Evolutionary conservation across 2,888 invertebrate genomes (phyloP).

Genomic region (Athalia circularis): DNA sequence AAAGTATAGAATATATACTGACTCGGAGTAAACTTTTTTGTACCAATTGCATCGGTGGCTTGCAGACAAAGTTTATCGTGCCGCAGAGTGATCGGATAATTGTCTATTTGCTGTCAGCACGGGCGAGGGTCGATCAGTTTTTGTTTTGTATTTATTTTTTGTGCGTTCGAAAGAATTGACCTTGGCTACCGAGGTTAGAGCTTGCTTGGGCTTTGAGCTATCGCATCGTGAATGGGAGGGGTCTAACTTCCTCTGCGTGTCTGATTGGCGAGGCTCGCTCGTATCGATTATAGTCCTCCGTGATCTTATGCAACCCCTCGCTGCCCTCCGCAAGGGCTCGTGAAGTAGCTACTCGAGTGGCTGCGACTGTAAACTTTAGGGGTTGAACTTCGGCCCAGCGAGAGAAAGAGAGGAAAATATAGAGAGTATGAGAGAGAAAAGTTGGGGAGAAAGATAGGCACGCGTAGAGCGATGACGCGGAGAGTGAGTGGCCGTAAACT

Average conservation of each 20-base stretch:
- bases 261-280: slow-evolving; percentile 44
- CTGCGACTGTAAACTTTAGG: slow-evolving; percentile 52
- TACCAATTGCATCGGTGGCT: no score
- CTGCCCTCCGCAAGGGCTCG: slow-evolving; percentile 50
- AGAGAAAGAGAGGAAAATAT: slow-evolving; percentile 2
- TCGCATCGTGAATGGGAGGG: not conserved
- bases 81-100: not conserved
- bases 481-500: slow-evolving; percentile 68
- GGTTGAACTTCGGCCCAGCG: slow-evolving; percentile 42
- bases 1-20: no score
- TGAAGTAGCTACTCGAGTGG: slow-evolving; percentile 44
- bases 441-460: slow-evolving; percentile 49
- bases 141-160: not conserved
- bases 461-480: slow-evolving; percentile 47
- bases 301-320: slow-evolving; percentile 47
- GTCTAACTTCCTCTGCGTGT: slow-evolving; percentile 33
- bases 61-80: no score
- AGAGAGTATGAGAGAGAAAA: slow-evolving; percentile 46
- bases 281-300: slow-evolving; percentile 47
- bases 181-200: not conserved
- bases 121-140: not conserved
- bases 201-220: not conserved
- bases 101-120: slow-evolving; percentile 2
- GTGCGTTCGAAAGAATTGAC: not conserved
- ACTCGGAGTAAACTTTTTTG: no score